Evolutionary conservation across 2,797 vertebrate genomes (phyloP), one percentile per base, ranked within the genome.

Genomic region (Hipposideros larvatus): DNA sequence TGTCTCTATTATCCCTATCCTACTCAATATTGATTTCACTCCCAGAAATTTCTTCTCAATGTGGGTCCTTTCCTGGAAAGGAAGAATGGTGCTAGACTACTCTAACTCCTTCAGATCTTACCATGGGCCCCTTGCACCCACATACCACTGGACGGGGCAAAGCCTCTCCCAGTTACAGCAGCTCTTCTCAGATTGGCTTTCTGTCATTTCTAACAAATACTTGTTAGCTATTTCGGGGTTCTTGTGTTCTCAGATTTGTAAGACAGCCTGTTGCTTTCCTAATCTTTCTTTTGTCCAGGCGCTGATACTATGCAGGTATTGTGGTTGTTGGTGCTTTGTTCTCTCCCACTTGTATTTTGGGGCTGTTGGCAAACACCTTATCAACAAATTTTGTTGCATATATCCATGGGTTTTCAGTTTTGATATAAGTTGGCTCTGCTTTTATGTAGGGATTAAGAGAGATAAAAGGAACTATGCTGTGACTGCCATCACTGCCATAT

Each of bases 391-490:
- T 94, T 70, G 11, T 37, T 87, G 15, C 84, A 55, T 75, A 43
- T 55, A 19, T 57, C 21, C 8, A 10, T 34, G 37, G 28, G 26
- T 34, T 96, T 94, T 87, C 4, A 68, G 73, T 82, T 96, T 96
- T 95, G 28, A 83, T 87, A 51, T 53, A 61, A 0, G 5, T 53
- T 73, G 88, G 34, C 2, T 87, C 48, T 66, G 37, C n/a, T 34
- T 92, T 90, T 73, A 80, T 31, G 46, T 48, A 94, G 46, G 46
- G 78, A 87, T 83, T 95, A 61, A 82, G 77, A 90, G 68, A 94
- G 34, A n/a, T 9, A 16, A 11, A 78, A 75, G 46, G 22, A 34
- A 70, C 28, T 41, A 19, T 59, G 21, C 11, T 41, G 14, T 78
- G 73, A 11, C 5, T 11, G 53, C 14, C 16, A 65, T 43, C 11